Base-by-base conservation (phyloP, 2,113 vertebrate species). In the Tupaia chinensis region DNA sequence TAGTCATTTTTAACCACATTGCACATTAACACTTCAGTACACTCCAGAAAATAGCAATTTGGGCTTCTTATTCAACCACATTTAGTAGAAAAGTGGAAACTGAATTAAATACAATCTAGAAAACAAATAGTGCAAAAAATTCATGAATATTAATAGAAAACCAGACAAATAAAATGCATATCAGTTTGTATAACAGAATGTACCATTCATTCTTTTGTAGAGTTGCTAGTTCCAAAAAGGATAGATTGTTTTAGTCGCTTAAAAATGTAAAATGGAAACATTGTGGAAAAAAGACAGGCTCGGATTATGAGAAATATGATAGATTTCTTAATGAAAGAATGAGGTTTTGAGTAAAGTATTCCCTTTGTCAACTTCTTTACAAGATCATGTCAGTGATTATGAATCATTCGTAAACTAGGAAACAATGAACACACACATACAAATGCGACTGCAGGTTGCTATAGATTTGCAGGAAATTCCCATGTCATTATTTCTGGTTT, bases 81-180 rank as follows among this genome's bases (percentile, higher is more conserved):
- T 91, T 97, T 93, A 95, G 96, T 97, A 94, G 54, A 91, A 93
- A 96, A 96, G 78, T 93, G 73, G 94, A 72, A 97, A 58, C 17
- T 85, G 79, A 98, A 98, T 76, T 78, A 23, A 98, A 94, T 94
- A 89, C 80, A 93, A 96, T 96, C 93, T 94, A 34, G 66, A 97
- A 98, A 98, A 98, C 58, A 97, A 97, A 97, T 89, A 91, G 63
- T 92, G 87, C 56, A 95, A 23, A 93, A 87, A 94, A 63, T 94
- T 98, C 10, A 91, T 97, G 93, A 98, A 96, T 98, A 97, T 94
- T 96, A 97, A 97, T 83, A 82, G 79, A 12, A 95, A 97, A 93
- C 7, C 76, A 97, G 44, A 95, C 53, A 98, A 98, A 97, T 95
- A 84, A 34, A 96, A 97, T 87, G 88, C 10, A 86, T 96, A 98